phyloP scores from a whole-genome alignment of 2,797 vertebrate genomes.

The Tokudaia tokunoshimensis region DNA sequence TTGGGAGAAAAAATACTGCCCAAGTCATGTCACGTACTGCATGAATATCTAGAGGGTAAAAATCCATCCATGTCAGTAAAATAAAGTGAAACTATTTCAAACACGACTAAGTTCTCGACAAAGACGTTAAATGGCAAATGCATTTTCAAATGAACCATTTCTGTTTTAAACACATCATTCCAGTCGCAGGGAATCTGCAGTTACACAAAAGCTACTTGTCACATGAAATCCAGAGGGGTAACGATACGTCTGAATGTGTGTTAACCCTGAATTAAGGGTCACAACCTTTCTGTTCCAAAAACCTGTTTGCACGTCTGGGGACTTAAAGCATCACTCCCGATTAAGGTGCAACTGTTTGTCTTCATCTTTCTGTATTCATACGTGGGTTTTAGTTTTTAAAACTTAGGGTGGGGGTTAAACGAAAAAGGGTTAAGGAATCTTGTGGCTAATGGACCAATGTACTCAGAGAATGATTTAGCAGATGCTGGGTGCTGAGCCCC shows the following conservation, averaged over 20 bases:
- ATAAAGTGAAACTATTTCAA: conserved; percentile 55
- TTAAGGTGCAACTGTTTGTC: not conserved
- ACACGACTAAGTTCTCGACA: conserved; percentile 24
- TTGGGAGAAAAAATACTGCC: conserved; percentile 30
- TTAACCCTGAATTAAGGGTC: not conserved
- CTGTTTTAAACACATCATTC: conserved; percentile 49
- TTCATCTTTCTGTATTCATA: not conserved
- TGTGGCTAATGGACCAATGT: not conserved
- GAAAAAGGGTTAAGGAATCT: conserved; percentile 11
- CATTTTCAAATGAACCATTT: conserved; percentile 24
- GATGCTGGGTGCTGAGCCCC: not conserved
- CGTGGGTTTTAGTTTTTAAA: not conserved
- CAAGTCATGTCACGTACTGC: not conserved
- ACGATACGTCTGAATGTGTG: not conserved
- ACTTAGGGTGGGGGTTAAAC: not conserved
- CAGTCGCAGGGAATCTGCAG: not conserved
- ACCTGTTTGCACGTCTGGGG: not conserved
- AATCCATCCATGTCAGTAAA: not conserved
- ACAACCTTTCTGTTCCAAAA: not conserved
- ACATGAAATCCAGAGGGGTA: not conserved
- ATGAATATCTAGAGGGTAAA: conserved; percentile 25
- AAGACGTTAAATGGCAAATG: conserved; percentile 44
- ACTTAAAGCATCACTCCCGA: not conserved
- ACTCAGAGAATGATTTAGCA: conserved; percentile 67
- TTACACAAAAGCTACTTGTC: not conserved